Conservation (phyloP, 2,797 vertebrate genomes). For the Simalia tracyae region DNA sequence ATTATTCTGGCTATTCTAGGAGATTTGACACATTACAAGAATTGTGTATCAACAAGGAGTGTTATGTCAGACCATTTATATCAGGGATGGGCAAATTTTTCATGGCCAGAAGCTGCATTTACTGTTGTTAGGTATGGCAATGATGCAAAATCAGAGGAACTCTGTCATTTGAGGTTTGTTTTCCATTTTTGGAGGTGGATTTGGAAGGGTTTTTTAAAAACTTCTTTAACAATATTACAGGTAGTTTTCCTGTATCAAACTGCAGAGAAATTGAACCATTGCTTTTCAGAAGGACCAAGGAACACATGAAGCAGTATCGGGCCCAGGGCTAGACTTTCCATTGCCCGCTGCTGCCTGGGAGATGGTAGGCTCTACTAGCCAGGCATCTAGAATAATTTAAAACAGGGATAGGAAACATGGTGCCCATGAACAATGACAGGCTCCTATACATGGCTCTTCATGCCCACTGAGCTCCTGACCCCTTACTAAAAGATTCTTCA, state of each 20-base stretch:
- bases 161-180: background rate
- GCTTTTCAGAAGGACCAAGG: background rate
- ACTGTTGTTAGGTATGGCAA: too few relatives aligned
- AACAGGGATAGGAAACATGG: background rate
- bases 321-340: too few relatives aligned
- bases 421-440: background rate
- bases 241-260: background rate
- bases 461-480: background rate
- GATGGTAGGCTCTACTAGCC: background rate
- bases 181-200: background rate
- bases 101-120: too few relatives aligned
- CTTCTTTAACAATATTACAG: background rate
- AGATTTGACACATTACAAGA: too few relatives aligned
- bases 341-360: background rate
- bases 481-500: background rate
- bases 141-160: too few relatives aligned
- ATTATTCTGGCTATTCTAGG: too few relatives aligned
- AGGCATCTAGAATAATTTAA: background rate
- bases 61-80: too few relatives aligned
- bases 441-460: background rate
- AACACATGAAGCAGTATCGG: background rate
- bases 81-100: too few relatives aligned
- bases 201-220: background rate
- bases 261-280: background rate
- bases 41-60: too few relatives aligned